Conservation (phyloP, 2,113 vertebrate species). For the Gopherus evgoodei region DNA sequence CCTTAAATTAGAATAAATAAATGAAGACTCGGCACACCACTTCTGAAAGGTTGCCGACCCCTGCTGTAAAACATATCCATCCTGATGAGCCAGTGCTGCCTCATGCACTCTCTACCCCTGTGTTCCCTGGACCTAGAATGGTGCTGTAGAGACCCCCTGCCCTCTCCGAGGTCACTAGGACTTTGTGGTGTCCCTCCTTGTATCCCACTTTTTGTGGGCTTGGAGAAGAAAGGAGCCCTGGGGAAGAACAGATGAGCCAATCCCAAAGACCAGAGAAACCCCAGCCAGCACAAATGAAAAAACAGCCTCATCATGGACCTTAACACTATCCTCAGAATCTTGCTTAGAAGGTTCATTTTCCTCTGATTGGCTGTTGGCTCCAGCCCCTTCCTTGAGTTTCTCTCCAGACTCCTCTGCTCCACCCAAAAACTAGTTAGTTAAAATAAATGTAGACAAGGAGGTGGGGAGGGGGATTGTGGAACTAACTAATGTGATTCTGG, state of each 20-base stretch:
- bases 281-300: neutral
- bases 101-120: neutral
- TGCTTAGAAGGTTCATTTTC: neutral
- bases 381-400: neutral
- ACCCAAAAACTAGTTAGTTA: neutral
- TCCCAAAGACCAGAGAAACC: neutral
- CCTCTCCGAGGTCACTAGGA: neutral
- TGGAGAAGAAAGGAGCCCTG: neutral
- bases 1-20: too few relatives aligned
- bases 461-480: neutral
- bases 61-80: neutral
- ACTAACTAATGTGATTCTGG: neutral
- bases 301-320: neutral
- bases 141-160: neutral
- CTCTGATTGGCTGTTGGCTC: neutral
- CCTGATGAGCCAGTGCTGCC: neutral
- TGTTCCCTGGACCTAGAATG: neutral
- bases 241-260: neutral
- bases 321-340: neutral
- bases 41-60: too few relatives aligned
- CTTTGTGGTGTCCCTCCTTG: neutral
- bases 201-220: neutral
- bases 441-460: neutral
- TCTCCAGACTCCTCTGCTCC: neutral
- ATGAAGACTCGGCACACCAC: too few relatives aligned